Evolutionary conservation across 2,888 invertebrate genomes (phyloP).

Genomic region (Melanchra persicariae): DNA sequence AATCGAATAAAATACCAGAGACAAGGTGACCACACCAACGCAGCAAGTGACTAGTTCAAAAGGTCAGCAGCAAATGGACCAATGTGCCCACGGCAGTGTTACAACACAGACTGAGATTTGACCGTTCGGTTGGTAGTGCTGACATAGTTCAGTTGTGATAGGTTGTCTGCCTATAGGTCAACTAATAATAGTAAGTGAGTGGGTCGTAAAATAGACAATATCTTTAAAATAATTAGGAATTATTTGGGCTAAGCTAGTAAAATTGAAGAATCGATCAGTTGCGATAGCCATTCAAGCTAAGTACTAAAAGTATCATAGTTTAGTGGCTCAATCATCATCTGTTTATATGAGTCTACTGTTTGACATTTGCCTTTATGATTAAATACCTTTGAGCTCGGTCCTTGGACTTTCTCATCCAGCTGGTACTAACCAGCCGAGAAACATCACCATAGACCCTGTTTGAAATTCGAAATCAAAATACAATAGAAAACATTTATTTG

Average conservation of each 20-base stretch:
- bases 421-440: neutral
- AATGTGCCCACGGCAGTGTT: conserved; percentile 42
- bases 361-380: neutral
- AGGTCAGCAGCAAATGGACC: conserved; percentile 47
- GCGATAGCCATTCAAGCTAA: neutral
- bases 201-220: conserved; percentile 11
- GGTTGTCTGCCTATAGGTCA: conserved; percentile 31
- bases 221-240: neutral
- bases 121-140: conserved; percentile 16
- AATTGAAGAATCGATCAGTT: neutral
- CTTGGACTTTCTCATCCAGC: neutral
- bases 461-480: neutral
- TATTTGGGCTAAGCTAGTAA: neutral
- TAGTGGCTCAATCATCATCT: neutral
- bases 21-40: conserved; percentile 53
- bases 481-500: too few species aligned
- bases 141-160: conserved; percentile 35
- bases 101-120: conserved; percentile 25
- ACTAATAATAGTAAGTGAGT: neutral
- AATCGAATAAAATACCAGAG: conserved; percentile 26
- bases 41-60: conserved; percentile 45
- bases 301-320: neutral
- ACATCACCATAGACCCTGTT: too few species aligned
- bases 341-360: neutral
- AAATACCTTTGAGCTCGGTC: neutral